Percentiles rank a stretch among this genome's conserved stretches.
Evolutionary conservation across 2,797 vertebrate species (phyloP).

Genomic region (Antennarius maculatus): DNA sequence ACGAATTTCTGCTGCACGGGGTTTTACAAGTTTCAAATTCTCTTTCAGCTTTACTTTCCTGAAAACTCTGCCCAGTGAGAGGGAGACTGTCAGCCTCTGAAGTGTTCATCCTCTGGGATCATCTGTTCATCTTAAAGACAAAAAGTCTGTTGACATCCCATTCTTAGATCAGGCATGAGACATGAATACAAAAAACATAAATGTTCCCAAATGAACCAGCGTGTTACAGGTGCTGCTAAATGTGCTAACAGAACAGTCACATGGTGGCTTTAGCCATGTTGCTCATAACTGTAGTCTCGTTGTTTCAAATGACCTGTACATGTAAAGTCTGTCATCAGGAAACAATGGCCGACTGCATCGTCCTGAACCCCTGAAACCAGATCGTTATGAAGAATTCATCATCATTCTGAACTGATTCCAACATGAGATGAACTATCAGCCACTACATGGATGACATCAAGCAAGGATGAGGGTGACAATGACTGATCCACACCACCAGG

Average conservation of each 20-base stretch:
- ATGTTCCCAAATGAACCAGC: neutral
- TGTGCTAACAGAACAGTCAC: neutral
- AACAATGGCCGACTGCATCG: too few relatives aligned
- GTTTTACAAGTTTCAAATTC: slow-evolving; percentile 36
- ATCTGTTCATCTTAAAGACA: neutral
- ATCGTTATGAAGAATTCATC: too few relatives aligned
- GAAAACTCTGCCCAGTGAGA: slow-evolving; percentile 28
- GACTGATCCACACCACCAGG: too few relatives aligned
- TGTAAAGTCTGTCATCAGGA: too few relatives aligned
- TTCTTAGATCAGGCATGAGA: neutral
- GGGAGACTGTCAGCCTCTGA: slow-evolving; percentile 25
- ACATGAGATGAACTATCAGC: too few relatives aligned
- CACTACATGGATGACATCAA: too few relatives aligned
- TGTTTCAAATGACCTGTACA: too few relatives aligned
- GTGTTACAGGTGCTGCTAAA: neutral
- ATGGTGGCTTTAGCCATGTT: neutral
- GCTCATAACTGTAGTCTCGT: too few relatives aligned
- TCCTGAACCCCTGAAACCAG: too few relatives aligned
- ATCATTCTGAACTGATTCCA: too few relatives aligned
- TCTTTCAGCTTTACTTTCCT: slow-evolving; percentile 53
- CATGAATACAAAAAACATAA: neutral
- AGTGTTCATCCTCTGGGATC: neutral
- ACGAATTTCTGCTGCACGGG: slow-evolving; percentile 35
- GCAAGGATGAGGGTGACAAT: too few relatives aligned
- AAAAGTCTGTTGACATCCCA: neutral